Conservation (phyloP, 2,113 vertebrate species). For the Setophaga coronata region DNA sequence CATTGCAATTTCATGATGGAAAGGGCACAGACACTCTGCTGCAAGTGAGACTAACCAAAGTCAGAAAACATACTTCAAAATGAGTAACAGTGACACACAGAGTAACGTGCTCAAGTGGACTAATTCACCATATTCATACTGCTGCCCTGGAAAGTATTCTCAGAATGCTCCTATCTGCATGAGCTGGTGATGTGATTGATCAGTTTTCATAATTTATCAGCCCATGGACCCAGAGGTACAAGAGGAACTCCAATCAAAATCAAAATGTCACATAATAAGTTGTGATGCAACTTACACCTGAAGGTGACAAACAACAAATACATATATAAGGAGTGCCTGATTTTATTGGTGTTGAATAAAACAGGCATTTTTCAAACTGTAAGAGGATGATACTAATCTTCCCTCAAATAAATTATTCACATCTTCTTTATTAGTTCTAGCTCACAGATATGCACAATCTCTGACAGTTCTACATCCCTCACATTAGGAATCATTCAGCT, state of each 20-base stretch:
- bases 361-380: neutral
- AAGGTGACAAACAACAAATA: neutral
- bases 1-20: neutral
- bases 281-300: neutral
- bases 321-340: neutral
- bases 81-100: neutral
- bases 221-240: rapidly evolving
- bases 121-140: neutral
- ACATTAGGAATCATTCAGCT: neutral
- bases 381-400: neutral
- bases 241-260: neutral
- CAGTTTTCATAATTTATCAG: neutral
- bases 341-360: neutral
- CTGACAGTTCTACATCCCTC: neutral
- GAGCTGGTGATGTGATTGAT: neutral
- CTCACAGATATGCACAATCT: rapidly evolving
- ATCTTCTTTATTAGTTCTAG: neutral
- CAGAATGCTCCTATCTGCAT: rapidly evolving
- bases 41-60: neutral
- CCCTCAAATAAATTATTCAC: neutral
- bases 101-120: neutral
- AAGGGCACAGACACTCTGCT: neutral
- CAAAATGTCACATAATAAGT: neutral
- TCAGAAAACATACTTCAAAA: neutral
- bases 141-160: neutral